A percentile compares a stretch with the other conserved stretches of the same genome.
phyloP scores from a whole-genome alignment of 2,888 invertebrate genomes.

The Ophion ellenae region DNA sequence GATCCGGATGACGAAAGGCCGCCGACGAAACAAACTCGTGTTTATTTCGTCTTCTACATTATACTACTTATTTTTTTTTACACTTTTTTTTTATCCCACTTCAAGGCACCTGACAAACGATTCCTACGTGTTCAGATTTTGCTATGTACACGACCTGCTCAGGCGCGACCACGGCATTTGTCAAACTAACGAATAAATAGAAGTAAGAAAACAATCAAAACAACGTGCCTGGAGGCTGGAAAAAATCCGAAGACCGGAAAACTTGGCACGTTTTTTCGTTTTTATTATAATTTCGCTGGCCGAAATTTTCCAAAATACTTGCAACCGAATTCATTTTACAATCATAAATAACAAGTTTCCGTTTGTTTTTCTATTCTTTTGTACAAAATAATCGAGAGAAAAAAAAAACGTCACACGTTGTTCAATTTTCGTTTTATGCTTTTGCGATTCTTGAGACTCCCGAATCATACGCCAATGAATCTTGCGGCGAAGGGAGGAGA shows the following conservation, averaged over 20 bases:
- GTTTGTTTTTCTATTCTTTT: slow-evolving; percentile 35
- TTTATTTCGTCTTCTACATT: background rate
- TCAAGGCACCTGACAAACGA: background rate
- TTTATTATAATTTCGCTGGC: slow-evolving; percentile 75
- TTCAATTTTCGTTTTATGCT: slow-evolving; percentile 31
- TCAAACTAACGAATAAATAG: background rate
- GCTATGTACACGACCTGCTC: no score
- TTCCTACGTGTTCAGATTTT: background rate
- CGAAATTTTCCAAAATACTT: slow-evolving; percentile 53
- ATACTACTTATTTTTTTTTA: slow-evolving; percentile 17
- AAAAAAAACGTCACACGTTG: slow-evolving; percentile 40
- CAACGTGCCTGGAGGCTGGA: slow-evolving; percentile 1
- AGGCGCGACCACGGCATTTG: background rate
- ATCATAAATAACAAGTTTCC: slow-evolving; percentile 60
- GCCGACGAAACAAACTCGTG: background rate
- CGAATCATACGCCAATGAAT: slow-evolving; percentile 19
- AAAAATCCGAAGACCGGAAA: background rate
- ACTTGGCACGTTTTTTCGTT: slow-evolving; percentile 79
- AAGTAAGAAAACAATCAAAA: slow-evolving; percentile 2
- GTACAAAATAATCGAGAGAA: slow-evolving; percentile 60
- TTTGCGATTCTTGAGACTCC: slow-evolving; percentile 31
- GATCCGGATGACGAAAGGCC: background rate
- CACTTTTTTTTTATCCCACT: background rate
- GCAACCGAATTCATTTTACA: slow-evolving; percentile 58
- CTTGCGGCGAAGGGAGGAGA: slow-evolving; percentile 2